Percentiles rank a stretch among this genome's conserved stretches.
phyloP scores from a whole-genome alignment of 1,140 invertebrate genomes.

The Zaprionus davidi region DNA sequence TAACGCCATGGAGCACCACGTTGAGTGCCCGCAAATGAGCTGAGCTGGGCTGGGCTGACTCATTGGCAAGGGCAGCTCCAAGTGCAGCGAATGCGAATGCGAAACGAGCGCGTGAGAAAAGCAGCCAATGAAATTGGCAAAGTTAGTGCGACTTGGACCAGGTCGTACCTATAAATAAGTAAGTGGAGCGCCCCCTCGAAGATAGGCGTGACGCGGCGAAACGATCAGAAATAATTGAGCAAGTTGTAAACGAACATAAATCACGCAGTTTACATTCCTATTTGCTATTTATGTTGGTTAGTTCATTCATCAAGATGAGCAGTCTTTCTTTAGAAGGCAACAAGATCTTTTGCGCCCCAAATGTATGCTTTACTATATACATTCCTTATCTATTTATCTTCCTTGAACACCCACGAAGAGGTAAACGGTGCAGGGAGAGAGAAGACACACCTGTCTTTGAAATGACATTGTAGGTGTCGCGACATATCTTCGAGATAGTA shows the following conservation, averaged over 20 bases:
- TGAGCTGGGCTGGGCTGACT: constrained; percentile 53
- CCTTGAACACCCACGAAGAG: not conserved
- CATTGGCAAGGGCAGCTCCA: constrained; percentile 69
- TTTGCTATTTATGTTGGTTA: not conserved
- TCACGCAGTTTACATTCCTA: not conserved
- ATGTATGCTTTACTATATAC: constrained; percentile 1
- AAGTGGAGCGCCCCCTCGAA: constrained; percentile 43
- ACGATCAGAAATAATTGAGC: constrained; percentile 38
- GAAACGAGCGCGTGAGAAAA: constrained; percentile 79
- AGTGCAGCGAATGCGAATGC: constrained; percentile 59
- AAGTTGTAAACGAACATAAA: constrained; percentile 1
- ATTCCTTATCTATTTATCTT: not conserved
- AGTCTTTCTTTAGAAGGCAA: too few species aligned
- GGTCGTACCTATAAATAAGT: constrained; percentile 46
- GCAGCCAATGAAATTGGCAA: constrained; percentile 52
- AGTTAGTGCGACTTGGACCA: constrained; percentile 13
- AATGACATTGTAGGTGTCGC: not conserved
- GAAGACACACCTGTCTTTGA: not conserved
- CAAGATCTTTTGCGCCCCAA: not conserved
- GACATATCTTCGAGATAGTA: constrained; percentile 29
- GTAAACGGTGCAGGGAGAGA: not conserved
- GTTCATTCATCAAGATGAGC: not conserved
- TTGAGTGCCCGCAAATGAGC: constrained; percentile 32
- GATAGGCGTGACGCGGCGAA: constrained; percentile 31
- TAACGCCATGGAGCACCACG: constrained; percentile 9